Evolutionary conservation across 2,888 invertebrate genomes (phyloP), one percentile per base, ranked within the genome.

Genomic region (Drosophila anceps): DNA sequence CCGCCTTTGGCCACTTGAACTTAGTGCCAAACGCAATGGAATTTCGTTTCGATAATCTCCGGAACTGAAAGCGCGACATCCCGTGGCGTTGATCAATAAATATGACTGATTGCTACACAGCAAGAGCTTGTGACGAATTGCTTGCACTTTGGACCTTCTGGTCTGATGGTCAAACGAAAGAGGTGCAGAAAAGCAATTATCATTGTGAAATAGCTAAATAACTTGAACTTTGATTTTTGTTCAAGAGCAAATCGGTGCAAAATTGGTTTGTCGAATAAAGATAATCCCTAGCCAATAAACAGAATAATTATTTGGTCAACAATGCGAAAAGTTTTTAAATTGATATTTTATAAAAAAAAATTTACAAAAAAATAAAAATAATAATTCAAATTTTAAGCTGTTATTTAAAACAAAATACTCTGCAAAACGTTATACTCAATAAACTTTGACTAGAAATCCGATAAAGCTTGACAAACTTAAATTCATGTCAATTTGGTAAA

Each of bases 1-100:
- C 43, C 13, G 54, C 43, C 44, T 29, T 43, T 0, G 31, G 29
- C 15, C 80, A 82, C 78, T 82, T 86, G 82, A 84, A 86, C 83
- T 73, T 84, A 66, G 84, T 29, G 39, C 57, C 51, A 57, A 81
- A 72, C 79, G 53, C 20, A 35, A 15, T 67, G 61, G 67, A 67
- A 64, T 59, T 53, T 51, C 44, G 24, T 24, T 59, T 24, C 10
- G 54, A 53, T 75, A 78, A 81, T 79, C 81, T 66, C 59, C 77
- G 77, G 68, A 80, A 75, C 72, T 67, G 54, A 78, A 60, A 10
- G 4, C 15, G 18, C 9, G 29, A 10, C 44, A 13, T 33, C 33
- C 15, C 51, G 20, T 39, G 44, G 60, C 59, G 73, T 54, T 72
- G 66, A 69, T 63, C 65, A 69, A 74, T 73, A 80, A 62, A 63